Conservation (phyloP, 2,888 invertebrate species). For the Eubasilissa splendida region DNA sequence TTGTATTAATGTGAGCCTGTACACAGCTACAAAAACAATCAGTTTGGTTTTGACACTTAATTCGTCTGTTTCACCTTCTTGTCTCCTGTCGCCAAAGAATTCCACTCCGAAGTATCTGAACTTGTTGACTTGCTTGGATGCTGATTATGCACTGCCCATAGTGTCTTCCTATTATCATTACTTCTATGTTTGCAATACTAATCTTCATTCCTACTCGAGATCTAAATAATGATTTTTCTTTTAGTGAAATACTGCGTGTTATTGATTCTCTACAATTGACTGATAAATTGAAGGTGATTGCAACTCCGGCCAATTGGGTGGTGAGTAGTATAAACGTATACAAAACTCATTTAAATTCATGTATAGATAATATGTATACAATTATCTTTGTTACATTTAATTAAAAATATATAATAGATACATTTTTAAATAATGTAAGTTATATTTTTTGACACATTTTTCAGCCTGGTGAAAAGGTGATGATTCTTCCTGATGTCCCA, state of each 20-base stretch:
- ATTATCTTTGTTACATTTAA: not conserved
- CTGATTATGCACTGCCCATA: no score
- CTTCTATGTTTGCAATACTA: no score
- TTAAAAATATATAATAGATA: not conserved
- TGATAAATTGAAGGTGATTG: conserved; percentile 79
- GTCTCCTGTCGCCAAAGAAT: no score
- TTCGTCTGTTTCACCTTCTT: no score
- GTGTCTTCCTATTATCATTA: no score
- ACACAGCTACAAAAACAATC: no score
- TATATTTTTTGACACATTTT: conserved; percentile 57
- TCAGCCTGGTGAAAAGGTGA: conserved; percentile 83
- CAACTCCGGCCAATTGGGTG: conserved; percentile 91
- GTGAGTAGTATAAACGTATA: conserved; percentile 67
- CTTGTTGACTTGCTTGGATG: no score
- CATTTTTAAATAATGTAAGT: not conserved
- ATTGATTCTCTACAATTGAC: conserved; percentile 88
- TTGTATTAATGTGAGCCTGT: no score
- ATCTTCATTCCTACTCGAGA: not conserved
- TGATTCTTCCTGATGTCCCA: conserved; percentile 83
- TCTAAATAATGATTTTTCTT: conserved; percentile 59
- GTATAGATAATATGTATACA: not conserved
- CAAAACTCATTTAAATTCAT: not conserved
- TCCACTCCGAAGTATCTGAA: no score
- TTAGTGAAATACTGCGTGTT: conserved; percentile 87
- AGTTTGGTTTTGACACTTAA: no score